A percentile compares a stretch with the other conserved stretches of the same genome.
phyloP scores from a whole-genome alignment of 2,797 vertebrate species.

The Platyrinchus mystaceus region DNA sequence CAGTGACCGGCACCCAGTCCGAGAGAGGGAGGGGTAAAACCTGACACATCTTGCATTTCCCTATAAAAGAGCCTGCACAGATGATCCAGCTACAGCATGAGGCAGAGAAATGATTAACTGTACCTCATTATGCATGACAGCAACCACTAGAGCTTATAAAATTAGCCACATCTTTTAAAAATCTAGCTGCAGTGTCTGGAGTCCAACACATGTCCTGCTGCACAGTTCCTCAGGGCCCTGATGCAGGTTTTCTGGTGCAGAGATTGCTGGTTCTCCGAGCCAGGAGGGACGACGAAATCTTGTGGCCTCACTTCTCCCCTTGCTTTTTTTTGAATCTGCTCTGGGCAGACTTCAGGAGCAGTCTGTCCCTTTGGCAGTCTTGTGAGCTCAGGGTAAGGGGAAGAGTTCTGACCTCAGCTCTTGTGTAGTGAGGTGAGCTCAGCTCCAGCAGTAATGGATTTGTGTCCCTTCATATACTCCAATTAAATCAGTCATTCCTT shows the following conservation, averaged over 20 bases:
- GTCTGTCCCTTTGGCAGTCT: neutral
- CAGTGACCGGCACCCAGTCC: rapidly evolving
- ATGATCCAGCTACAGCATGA: slow-evolving; percentile 1
- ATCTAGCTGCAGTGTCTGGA: neutral
- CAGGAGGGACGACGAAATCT: neutral
- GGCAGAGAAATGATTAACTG: neutral
- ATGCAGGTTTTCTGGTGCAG: neutral
- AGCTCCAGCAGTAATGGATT: neutral
- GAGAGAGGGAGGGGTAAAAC: neutral
- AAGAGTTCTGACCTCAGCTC: neutral
- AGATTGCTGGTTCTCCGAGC: neutral
- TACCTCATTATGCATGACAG: slow-evolving; percentile 4
- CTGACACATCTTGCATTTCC: neutral
- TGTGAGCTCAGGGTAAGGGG: neutral
- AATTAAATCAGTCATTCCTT: neutral
- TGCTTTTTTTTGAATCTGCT: neutral
- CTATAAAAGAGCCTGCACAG: neutral
- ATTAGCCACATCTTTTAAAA: slow-evolving; percentile 29
- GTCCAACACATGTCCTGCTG: neutral
- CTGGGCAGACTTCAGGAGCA: neutral
- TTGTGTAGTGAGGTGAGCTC: neutral
- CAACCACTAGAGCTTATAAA: neutral
- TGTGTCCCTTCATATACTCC: neutral
- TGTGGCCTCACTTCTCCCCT: neutral
- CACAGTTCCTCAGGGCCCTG: neutral